Conservation (phyloP, 2,113 vertebrate genomes). For the Plotosus lineatus region DNA sequence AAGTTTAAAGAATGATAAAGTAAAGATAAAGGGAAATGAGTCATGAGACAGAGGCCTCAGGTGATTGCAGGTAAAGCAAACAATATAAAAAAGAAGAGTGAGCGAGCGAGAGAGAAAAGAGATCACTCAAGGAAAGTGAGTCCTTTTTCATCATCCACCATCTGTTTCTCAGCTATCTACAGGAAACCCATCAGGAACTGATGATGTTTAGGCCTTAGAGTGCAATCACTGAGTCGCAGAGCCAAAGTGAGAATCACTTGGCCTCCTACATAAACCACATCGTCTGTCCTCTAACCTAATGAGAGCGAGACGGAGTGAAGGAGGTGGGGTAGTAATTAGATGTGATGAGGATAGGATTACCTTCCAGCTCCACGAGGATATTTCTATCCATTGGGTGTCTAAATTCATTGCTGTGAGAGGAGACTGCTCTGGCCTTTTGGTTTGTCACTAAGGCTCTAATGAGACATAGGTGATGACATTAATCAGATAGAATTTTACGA, state of each 20-base stretch:
- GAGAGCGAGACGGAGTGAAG: conserved; percentile 5
- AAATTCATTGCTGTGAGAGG: conserved; percentile 52
- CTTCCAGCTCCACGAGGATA: conserved; percentile 41
- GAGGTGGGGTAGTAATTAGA: conserved; percentile 25
- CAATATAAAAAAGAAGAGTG: neutral
- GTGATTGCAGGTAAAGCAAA: conserved; percentile 34
- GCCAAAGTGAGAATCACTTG: conserved; percentile 30
- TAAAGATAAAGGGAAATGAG: conserved; percentile 21
- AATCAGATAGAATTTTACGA: conserved; percentile 38
- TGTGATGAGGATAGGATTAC: conserved; percentile 58
- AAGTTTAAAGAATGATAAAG: neutral
- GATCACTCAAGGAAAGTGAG: conserved; percentile 42
- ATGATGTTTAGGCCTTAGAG: conserved; percentile 60
- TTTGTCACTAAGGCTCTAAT: conserved; percentile 36
- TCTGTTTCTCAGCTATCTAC: conserved; percentile 59
- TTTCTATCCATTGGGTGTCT: conserved; percentile 50
- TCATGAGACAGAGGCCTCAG: conserved; percentile 27
- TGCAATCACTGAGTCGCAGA: conserved; percentile 38
- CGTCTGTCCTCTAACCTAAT: conserved; percentile 42
- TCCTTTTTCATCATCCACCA: conserved; percentile 59
- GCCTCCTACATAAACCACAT: conserved; percentile 37
- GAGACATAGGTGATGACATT: conserved; percentile 32
- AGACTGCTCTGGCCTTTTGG: conserved; percentile 42
- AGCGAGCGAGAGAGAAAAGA: conserved; percentile 10
- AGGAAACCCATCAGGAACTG: conserved; percentile 57